phyloP scores from a whole-genome alignment of 2,797 vertebrate genomes.

The Silurus aristotelis region DNA sequence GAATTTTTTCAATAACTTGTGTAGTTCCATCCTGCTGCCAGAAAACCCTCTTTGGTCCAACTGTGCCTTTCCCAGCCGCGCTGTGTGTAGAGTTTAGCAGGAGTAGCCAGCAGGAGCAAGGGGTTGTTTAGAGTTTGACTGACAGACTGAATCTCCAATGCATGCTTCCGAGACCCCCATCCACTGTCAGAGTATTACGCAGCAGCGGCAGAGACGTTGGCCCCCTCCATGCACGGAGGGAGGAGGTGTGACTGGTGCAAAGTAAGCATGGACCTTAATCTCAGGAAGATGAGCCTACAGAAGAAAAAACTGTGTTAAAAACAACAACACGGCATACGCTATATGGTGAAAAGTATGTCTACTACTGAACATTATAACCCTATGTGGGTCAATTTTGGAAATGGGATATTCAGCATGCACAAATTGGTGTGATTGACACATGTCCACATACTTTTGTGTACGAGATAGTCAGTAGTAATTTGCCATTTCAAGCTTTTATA shows the following conservation, averaged over 20 bases:
- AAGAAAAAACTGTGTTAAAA: slow-evolving; percentile 55
- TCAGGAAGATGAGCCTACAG: slow-evolving; percentile 95
- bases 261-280: slow-evolving; percentile 98
- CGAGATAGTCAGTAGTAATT: background rate
- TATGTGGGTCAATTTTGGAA: background rate
- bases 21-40: slow-evolving; percentile 46
- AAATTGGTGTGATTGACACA: no score
- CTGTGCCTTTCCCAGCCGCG: slow-evolving; percentile 39
- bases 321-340: background rate
- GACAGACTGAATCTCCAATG: slow-evolving; percentile 50
- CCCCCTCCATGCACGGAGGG: slow-evolving; percentile 94
- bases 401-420: background rate
- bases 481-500: background rate
- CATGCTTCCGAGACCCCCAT: slow-evolving; percentile 21
- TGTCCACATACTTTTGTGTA: background rate
- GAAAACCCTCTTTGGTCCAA: slow-evolving; percentile 46
- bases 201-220: slow-evolving; percentile 97
- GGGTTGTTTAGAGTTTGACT: slow-evolving; percentile 52
- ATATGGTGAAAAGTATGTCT: background rate
- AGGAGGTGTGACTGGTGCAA: slow-evolving; percentile 95
- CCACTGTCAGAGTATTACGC: slow-evolving; percentile 92
- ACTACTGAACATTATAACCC: background rate
- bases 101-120: slow-evolving; percentile 44
- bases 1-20: slow-evolving; percentile 38
- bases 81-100: slow-evolving; percentile 31